phyloP scores from a whole-genome alignment of 2,113 vertebrate genomes.

The Podarcis cretensis region DNA sequence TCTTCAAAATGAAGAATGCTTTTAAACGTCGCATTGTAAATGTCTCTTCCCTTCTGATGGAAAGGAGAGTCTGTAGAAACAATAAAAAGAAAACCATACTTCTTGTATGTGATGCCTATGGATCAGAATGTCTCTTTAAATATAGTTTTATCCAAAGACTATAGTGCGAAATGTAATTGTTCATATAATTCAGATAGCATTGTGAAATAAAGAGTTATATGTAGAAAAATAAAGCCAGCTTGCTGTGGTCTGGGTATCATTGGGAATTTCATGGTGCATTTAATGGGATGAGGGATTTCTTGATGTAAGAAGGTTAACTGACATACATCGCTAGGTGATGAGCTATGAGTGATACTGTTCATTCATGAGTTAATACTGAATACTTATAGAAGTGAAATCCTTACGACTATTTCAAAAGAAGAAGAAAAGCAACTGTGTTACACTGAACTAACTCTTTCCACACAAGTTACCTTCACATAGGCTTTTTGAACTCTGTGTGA shows the following conservation, averaged over 20 bases:
- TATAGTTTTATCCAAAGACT: background rate
- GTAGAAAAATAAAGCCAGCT: background rate
- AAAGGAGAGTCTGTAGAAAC: slow-evolving; percentile 67
- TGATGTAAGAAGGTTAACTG: background rate
- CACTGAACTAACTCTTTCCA: background rate
- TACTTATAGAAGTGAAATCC: background rate
- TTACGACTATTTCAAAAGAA: background rate
- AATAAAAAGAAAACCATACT: slow-evolving; percentile 23
- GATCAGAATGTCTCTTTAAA: slow-evolving; percentile 2
- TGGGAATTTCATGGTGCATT: background rate
- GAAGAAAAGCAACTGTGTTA: background rate
- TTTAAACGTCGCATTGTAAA: slow-evolving; percentile 51
- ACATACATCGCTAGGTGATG: background rate
- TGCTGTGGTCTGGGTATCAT: background rate
- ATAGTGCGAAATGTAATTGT: background rate
- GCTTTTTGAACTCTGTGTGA: background rate
- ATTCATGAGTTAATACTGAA: background rate
- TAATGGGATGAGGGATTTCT: background rate
- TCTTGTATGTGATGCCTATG: slow-evolving; percentile 29
- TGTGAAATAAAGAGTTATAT: slow-evolving; percentile 42
- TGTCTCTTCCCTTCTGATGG: slow-evolving; percentile 73
- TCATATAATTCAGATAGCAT: slow-evolving; percentile 52
- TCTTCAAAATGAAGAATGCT: slow-evolving; percentile 60
- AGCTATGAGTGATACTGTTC: background rate
- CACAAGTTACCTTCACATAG: background rate